A percentile compares a stretch with the other conserved stretches of the same genome.
Evolutionary conservation across 2,888 invertebrate genomes (phyloP).

Genomic region (Piscicola geometra): DNA sequence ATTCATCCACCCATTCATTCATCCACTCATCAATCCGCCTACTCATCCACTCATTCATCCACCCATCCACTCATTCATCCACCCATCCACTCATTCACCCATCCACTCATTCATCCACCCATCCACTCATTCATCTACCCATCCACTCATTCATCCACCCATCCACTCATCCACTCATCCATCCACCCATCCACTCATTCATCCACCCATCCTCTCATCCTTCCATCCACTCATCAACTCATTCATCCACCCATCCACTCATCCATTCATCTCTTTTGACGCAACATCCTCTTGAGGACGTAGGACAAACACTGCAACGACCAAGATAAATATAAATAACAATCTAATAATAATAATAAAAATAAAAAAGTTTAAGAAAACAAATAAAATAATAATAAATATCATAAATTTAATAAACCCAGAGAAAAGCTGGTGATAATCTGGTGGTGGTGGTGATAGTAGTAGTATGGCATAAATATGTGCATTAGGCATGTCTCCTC

Average conservation of each 20-base stretch:
- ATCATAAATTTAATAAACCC: too few relatives aligned
- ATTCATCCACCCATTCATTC: neutral
- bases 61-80: too few relatives aligned
- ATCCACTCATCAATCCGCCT: neutral
- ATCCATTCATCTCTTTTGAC: slow-evolving; percentile 10
- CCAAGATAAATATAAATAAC: neutral
- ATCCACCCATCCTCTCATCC: slow-evolving; percentile 7
- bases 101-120: neutral
- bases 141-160: neutral
- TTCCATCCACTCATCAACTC: neutral
- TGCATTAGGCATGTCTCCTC: neutral
- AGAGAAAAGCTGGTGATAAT: neutral
- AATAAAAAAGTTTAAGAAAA: slow-evolving; percentile 8
- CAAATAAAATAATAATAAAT: neutral
- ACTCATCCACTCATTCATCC: neutral
- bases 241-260: slow-evolving; percentile 1
- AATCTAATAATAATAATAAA: neutral
- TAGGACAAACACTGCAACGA: neutral
- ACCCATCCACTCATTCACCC: slow-evolving; percentile 7
- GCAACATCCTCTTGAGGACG: neutral
- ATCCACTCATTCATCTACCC: neutral
- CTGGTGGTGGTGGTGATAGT: too few relatives aligned
- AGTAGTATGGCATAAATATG: neutral
- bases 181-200: neutral
- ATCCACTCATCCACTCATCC: neutral